Evolutionary conservation across 1,140 invertebrate genomes (phyloP).

Genomic region (Sitodiplosis mosellana): DNA sequence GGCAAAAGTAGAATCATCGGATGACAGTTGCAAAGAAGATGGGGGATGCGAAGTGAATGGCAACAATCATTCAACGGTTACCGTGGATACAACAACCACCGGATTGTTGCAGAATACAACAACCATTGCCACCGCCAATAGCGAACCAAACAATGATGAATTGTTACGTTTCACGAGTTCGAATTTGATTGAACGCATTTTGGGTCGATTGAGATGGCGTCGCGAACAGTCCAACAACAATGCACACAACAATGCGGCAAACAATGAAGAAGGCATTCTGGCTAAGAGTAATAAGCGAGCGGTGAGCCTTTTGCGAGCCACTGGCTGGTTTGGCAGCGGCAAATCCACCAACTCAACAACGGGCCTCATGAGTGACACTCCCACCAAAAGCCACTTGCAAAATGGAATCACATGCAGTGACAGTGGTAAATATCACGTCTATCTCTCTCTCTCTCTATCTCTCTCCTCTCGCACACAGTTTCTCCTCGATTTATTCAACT

Average conservation of each 20-base stretch:
- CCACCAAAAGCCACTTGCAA: not conserved
- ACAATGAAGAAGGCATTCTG: not conserved
- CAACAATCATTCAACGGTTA: too few species aligned
- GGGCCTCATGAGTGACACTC: not conserved
- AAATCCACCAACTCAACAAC: not conserved
- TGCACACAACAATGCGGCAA: not conserved
- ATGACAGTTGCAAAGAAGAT: too few species aligned
- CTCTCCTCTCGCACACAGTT: too few species aligned
- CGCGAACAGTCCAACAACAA: not conserved
- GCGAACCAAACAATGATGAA: slow-evolving; percentile 1
- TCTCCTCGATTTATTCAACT: too few species aligned
- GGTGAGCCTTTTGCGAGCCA: not conserved
- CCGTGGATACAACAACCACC: too few species aligned
- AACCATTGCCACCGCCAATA: not conserved
- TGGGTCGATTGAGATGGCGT: not conserved
- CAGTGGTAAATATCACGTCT: not conserved
- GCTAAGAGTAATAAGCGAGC: not conserved
- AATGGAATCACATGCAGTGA: slow-evolving; percentile 1
- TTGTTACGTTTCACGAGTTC: not conserved
- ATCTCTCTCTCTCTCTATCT: not conserved
- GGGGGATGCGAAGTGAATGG: too few species aligned
- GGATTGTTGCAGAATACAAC: not conserved
- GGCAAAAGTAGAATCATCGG: too few species aligned
- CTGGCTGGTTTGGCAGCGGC: not conserved
- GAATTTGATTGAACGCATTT: not conserved